Base-by-base conservation (phyloP, 1,140 invertebrate species). In the Drosophila punjabiensis region DNA sequence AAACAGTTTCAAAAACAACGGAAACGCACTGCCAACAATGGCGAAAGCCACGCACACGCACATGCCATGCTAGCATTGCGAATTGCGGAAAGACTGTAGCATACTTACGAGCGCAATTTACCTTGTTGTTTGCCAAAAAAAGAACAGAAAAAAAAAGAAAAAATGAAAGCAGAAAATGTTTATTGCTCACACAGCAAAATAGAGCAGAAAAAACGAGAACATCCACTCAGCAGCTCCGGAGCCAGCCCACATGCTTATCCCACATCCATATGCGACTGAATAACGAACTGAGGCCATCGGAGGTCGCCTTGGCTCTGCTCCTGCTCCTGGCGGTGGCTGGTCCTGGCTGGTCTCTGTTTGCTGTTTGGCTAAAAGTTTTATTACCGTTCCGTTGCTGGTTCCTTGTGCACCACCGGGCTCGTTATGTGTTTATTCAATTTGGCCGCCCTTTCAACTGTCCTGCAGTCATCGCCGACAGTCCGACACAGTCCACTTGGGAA, bases 351-450 rank as follows among this genome's bases (percentile, higher is more conserved):
- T 59, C 70, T 74, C 65, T 67, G 65, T 76, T 64, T 73, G 70
- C 75, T 80, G 35, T 61, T 67, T 79, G 76, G 79, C 86, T 90
- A 90, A 90, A 82, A 90, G 86, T 90, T 90, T 90, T 90, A 90
- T 90, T 79, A 90, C 86, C 86, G 86, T 71, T 86, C 60, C 76
- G 86, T 61, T 87, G n/a, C 67, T 45, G 58, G 45, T n/a, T 39
- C 68, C 35, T 61, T 75, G 59, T 76, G 75, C 85, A 86, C 67
- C 66, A 86, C 67, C 66, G 73, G 71, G 76, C 86, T 90, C 86
- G 86, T 90, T 90, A 90, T 91, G 82, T 90, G 79, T 82, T 90
- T 90, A 90, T 90, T 90, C 86, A 90, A 90, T 90, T 90, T 90
- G 79, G 65, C 59, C 41, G 45, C 52, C 50, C 33, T 59, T 61